Percentiles rank a stretch among this genome's conserved stretches.
Conservation (phyloP, 2,113 vertebrate genomes). For the Microtus montanus region DNA sequence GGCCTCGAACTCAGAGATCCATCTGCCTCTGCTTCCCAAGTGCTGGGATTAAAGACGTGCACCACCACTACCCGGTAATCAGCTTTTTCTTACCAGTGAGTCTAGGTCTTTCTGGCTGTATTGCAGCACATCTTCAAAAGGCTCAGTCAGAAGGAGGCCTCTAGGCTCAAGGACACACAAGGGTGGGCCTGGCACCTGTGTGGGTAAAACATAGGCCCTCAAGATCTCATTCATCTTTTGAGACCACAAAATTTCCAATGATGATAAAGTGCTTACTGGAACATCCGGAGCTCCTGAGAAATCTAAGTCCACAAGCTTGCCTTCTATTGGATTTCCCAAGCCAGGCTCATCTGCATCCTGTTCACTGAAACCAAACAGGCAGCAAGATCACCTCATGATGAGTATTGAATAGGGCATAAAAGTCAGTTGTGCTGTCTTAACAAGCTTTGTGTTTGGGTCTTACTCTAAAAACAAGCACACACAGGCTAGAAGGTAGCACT, state of each 20-base stretch:
- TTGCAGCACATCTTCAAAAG: conserved; percentile 92
- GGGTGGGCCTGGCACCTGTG: conserved; percentile 28
- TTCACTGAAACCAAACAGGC: neutral
- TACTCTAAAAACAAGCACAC: neutral
- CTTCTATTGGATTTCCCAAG: conserved; percentile 50
- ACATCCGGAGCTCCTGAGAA: conserved; percentile 82
- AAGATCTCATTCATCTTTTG: neutral
- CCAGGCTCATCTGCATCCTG: conserved; percentile 56
- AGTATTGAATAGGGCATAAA: neutral
- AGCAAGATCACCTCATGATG: neutral
- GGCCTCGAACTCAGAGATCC: too few relatives aligned
- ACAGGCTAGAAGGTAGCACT: neutral
- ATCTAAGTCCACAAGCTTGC: conserved; percentile 83
- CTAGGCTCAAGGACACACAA: neutral
- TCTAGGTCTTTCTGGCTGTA: conserved; percentile 97
- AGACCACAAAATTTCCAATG: neutral
- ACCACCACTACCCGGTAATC: conserved; percentile 74
- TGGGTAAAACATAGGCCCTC: neutral
- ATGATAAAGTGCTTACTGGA: conserved; percentile 82
- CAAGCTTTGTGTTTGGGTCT: neutral
- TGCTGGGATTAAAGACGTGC: too few relatives aligned
- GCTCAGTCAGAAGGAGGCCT: conserved; percentile 68
- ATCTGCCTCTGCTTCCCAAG: too few relatives aligned
- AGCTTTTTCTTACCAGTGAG: conserved; percentile 84
- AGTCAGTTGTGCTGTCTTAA: neutral